A percentile compares a stretch with the other conserved stretches of the same genome.
These are phyloP conservation scores for Sphenopsis melanotis DNA, from an alignment of 2,797 vertebrate genomes.

Conservation along the genomic window DNA sequence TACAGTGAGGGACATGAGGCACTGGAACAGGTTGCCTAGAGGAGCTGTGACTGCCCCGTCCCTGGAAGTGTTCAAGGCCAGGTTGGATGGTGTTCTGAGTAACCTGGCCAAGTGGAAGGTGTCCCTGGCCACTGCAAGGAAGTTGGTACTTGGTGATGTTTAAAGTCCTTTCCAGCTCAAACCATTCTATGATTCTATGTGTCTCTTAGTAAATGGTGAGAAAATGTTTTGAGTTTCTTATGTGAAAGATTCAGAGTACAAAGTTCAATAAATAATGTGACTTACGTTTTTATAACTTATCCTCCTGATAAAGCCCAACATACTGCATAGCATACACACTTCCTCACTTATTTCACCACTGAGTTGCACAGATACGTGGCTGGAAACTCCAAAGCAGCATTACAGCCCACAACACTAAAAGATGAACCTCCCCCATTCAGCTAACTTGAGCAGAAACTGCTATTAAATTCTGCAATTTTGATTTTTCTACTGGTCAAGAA, in stretches of 20 bases:
- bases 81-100: not conserved
- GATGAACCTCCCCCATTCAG: not conserved
- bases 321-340: not conserved
- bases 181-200: not conserved
- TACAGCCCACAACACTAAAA: not conserved
- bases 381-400: not conserved
- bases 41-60: not conserved
- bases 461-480: not conserved
- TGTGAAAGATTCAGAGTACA: not conserved
- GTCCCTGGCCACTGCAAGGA: too few species aligned
- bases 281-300: not conserved
- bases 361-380: rapidly evolving
- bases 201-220: not conserved
- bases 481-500: not conserved
- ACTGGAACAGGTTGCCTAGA: not conserved
- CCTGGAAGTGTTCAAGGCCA: not conserved
- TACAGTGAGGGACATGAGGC: not conserved
- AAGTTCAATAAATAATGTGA: not conserved
- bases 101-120: not conserved
- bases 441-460: not conserved
- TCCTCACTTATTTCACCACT: not conserved
- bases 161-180: not conserved
- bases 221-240: not conserved
- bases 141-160: not conserved
- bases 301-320: not conserved